Conservation (phyloP, 2,888 invertebrate genomes). For the Liodrosophila aerea region DNA sequence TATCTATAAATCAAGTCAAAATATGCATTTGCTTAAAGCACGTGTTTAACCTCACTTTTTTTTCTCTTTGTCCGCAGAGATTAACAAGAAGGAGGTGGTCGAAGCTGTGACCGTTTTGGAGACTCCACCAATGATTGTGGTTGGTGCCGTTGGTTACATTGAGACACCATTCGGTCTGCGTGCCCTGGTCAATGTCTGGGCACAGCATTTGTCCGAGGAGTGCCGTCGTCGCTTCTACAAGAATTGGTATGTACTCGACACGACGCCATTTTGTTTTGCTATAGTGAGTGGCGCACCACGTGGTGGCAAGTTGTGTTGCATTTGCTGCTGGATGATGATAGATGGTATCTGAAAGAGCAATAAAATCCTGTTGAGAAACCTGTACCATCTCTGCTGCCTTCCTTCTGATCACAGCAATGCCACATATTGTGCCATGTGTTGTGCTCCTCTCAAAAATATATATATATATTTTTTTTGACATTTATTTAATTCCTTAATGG, state of each 20-base stretch:
- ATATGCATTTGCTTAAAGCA: not conserved
- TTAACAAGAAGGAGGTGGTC: constrained; percentile 99
- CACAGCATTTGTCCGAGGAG: constrained; percentile 99
- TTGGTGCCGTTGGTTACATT: constrained; percentile 99
- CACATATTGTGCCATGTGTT: constrained; percentile 6
- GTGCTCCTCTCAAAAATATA: constrained; percentile 7
- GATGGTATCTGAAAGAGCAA: constrained; percentile 81
- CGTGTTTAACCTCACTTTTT: constrained; percentile 30
- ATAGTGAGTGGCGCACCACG: constrained; percentile 41
- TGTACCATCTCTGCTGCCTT: constrained; percentile 82
- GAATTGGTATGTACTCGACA: constrained; percentile 92
- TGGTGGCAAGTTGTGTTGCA: constrained; percentile 27
- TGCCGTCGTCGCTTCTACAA: constrained; percentile 99
- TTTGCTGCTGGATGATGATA: constrained; percentile 79
- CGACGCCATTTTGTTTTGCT: constrained; percentile 56
- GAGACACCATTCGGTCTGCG: constrained; percentile 98
- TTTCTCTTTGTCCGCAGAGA: constrained; percentile 86
- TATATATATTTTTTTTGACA: not conserved
- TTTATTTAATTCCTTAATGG: constrained; percentile 52
- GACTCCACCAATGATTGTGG: constrained; percentile 98
- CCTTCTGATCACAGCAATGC: constrained; percentile 79
- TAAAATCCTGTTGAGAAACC: constrained; percentile 60
- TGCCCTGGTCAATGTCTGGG: constrained; percentile 97
- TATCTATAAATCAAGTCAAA: not conserved
- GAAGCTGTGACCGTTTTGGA: constrained; percentile 99